phyloP scores from a whole-genome alignment of 2,888 invertebrate species.

The Priapulus caudatus region DNA sequence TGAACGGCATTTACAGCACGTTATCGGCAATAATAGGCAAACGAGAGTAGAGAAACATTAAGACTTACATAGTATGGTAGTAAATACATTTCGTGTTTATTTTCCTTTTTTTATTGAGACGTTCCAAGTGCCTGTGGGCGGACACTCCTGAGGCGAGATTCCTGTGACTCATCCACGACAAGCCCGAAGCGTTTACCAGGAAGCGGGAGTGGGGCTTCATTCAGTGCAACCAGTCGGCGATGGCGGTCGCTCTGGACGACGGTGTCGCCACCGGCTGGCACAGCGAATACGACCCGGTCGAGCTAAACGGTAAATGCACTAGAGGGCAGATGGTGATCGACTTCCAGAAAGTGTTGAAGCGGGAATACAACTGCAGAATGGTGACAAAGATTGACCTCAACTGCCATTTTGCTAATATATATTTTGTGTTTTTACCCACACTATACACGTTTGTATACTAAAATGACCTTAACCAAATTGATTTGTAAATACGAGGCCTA shows the following conservation, averaged over 20 bases:
- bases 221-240: slow-evolving; percentile 1
- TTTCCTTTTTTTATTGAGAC: too few relatives aligned
- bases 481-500: too few relatives aligned
- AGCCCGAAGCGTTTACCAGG: not conserved
- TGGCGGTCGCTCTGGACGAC: not conserved
- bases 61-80: too few relatives aligned
- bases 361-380: not conserved
- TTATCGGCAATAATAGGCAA: too few relatives aligned
- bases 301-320: slow-evolving; percentile 29
- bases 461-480: too few relatives aligned
- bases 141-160: not conserved
- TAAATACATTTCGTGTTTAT: too few relatives aligned
- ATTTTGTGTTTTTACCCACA: too few relatives aligned
- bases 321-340: slow-evolving; percentile 40
- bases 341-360: slow-evolving; percentile 3
- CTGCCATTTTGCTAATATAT: too few relatives aligned
- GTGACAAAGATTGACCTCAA: not conserved
- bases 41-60: too few relatives aligned
- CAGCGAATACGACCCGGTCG: not conserved
- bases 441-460: too few relatives aligned
- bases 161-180: not conserved
- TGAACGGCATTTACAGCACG: too few relatives aligned
- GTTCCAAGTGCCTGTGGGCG: too few relatives aligned
- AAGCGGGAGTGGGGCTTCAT: slow-evolving; percentile 1
- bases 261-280: not conserved